Percentiles rank a stretch among this genome's conserved stretches.
Conservation (phyloP, 2,888 invertebrate genomes). For the Heteromurus nitidus region DNA sequence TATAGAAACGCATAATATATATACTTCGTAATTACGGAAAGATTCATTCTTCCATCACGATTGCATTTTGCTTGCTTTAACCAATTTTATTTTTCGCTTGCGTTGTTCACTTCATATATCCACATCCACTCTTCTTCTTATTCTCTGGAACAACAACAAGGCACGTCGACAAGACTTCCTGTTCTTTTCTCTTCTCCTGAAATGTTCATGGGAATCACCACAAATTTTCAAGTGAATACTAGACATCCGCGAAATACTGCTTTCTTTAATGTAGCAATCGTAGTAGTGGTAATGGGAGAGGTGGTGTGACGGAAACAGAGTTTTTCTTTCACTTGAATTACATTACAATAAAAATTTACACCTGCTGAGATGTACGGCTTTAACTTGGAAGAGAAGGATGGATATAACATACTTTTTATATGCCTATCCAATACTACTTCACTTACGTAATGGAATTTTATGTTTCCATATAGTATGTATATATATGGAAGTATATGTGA, state of each 20-base stretch:
- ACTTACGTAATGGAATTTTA: too few relatives aligned
- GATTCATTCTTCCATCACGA: too few relatives aligned
- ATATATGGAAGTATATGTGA: background rate
- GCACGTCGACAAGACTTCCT: background rate
- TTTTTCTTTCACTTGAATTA: conserved; percentile 29
- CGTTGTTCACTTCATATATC: too few relatives aligned
- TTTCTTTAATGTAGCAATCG: too few relatives aligned
- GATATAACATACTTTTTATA: background rate
- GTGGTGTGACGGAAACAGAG: conserved; percentile 20
- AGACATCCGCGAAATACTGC: background rate
- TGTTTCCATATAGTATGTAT: background rate
- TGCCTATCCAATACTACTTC: too few relatives aligned
- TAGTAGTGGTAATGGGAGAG: background rate
- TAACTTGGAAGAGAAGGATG: background rate
- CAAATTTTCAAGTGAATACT: background rate
- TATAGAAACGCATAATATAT: too few relatives aligned
- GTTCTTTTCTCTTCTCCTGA: background rate
- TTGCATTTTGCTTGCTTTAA: too few relatives aligned
- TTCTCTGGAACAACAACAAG: background rate
- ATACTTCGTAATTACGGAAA: too few relatives aligned
- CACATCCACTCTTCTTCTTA: background rate
- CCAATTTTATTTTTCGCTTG: too few relatives aligned
- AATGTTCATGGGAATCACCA: too few relatives aligned
- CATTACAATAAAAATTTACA: conserved; percentile 38
- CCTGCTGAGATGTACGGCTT: conserved; percentile 16